Conservation (phyloP, 2,797 vertebrate genomes). For the Mareca penelope region DNA sequence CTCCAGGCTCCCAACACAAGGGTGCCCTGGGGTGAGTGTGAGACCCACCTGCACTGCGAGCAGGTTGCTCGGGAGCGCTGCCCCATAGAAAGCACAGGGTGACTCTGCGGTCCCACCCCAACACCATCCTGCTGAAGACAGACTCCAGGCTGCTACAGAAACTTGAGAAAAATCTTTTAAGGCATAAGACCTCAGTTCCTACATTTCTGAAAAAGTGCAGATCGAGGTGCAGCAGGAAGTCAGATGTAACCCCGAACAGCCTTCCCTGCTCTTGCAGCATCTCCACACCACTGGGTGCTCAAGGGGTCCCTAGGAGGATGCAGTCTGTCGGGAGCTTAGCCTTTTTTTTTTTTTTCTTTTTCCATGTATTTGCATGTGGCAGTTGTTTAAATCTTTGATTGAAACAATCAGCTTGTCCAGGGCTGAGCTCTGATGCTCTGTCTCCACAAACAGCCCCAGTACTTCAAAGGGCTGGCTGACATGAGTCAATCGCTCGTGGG, state of each 20-base stretch:
- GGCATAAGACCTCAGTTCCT: background rate
- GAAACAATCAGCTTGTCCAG: conserved; percentile 59
- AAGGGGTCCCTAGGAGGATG: background rate
- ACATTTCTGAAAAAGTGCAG: background rate
- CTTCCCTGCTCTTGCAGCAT: background rate
- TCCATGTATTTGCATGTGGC: conserved; percentile 18
- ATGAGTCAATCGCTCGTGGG: background rate
- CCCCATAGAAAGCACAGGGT: rapidly evolving
- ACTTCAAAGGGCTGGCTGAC: conserved; percentile 53
- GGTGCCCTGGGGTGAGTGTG: background rate
- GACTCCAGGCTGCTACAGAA: background rate
- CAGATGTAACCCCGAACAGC: rapidly evolving
- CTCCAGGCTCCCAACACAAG: rapidly evolving
- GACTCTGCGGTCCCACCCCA: background rate
- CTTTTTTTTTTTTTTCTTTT: background rate
- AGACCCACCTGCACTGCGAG: background rate
- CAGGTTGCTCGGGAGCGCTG: background rate
- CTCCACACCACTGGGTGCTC: background rate
- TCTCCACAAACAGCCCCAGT: background rate
- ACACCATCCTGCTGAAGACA: rapidly evolving
- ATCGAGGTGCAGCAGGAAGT: rapidly evolving
- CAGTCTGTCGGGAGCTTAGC: background rate
- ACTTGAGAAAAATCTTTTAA: background rate
- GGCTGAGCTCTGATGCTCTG: conserved; percentile 14
- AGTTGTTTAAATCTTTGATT: conserved; percentile 61